Evolutionary conservation across 2,888 invertebrate species (phyloP), one percentile per base, ranked within the genome.

Genomic region (Aromia moschata): DNA sequence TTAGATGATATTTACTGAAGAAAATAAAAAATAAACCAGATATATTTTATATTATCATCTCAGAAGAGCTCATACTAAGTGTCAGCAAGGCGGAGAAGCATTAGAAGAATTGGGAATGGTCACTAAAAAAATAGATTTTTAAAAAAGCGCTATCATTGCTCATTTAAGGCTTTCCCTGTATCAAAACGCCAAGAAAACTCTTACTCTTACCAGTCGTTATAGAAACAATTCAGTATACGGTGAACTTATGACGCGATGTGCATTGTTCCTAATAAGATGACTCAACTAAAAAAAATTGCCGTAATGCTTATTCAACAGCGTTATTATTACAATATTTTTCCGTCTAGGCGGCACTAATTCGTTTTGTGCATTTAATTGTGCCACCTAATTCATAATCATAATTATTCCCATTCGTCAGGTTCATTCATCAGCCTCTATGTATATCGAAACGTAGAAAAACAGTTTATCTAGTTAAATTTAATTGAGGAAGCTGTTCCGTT

Each of bases 221-320:
- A 7, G 25, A 25, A 25, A 5, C 3, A 3, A 25, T 25, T 25
- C 25, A 3, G 25, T 25, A 25, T 5, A 25, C 25, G 25, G 3
- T 3, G 25, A 25, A 25, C 4, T 3, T 7, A 25, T 7, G 25
- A 25, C n/a, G 37, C 18, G 37, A 18, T 20, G 36, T 36, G 18
- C 11, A 25, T 59, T 62, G 14, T 46, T 10, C 5, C 11, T 49
- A 62, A 62, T 59, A 47, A 55, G 37, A 40, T 61, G 61, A 62
- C 61, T 58, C 61, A 56, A 16, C 54, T 33, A 46, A 52, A 58
- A 61, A 54, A 58, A 61, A 47, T 61, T 47, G 51, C 31, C 45
- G 33, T 40, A 58, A 58, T 56, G 52, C 51, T 62, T 62, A 46
- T 47, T 56, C 37, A 60, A 60, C 56, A 59, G 52, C 30, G 53